phyloP scores from a whole-genome alignment of 2,797 vertebrate genomes.

The Etheostoma perlongum region DNA sequence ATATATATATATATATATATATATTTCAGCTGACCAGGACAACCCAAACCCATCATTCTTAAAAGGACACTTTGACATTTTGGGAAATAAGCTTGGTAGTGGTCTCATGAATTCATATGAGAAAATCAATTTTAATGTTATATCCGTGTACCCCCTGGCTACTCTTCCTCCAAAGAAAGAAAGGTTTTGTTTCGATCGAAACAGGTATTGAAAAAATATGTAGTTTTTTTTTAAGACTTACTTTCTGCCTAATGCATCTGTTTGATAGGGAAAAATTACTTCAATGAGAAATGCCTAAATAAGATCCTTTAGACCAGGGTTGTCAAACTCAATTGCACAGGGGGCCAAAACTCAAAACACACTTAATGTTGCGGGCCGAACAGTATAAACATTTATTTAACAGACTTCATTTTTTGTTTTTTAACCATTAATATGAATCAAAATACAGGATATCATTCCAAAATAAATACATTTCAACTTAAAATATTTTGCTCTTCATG shows the following conservation, averaged over 20 bases:
- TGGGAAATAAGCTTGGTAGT: slow-evolving; percentile 1
- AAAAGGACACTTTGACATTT: slow-evolving; percentile 34
- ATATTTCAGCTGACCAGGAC: not conserved
- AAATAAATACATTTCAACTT: too few species aligned
- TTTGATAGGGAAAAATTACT: not conserved
- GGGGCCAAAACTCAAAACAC: too few species aligned
- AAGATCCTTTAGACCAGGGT: not conserved
- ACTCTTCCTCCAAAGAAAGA: slow-evolving; percentile 3
- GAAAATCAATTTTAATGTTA: slow-evolving; percentile 17
- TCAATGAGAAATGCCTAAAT: not conserved
- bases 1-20: too few species aligned
- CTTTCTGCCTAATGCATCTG: not conserved
- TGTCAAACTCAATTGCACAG: too few species aligned
- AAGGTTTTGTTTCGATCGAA: not conserved
- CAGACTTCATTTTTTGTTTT: too few species aligned
- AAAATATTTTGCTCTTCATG: too few species aligned
- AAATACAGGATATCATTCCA: too few species aligned
- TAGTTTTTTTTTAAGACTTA: not conserved
- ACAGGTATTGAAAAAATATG: not conserved
- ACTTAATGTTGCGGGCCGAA: too few species aligned
- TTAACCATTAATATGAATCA: too few species aligned
- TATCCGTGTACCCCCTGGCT: slow-evolving; percentile 8
- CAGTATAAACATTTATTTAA: too few species aligned
- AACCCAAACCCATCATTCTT: not conserved
- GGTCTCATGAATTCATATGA: slow-evolving; percentile 19